Conservation (phyloP, 2,113 vertebrate genomes). For the Ailuropoda melanoleuca region DNA sequence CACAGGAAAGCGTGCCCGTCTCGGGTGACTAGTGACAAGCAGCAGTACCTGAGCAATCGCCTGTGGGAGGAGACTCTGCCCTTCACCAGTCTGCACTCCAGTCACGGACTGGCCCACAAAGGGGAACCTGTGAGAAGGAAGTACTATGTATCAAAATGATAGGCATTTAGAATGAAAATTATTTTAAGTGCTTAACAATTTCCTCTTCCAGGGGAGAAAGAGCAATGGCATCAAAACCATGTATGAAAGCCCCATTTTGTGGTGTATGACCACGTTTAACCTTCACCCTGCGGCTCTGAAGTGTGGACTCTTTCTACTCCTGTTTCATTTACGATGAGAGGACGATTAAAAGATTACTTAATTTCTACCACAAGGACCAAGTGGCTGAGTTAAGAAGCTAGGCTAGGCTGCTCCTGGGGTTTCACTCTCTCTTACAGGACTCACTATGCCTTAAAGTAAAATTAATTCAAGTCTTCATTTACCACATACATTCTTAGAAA, state of each 20-base stretch:
- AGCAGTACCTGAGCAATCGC: constrained; percentile 88
- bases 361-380: not conserved
- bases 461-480: not conserved
- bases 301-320: too few relatives aligned
- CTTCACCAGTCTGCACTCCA: constrained; percentile 81
- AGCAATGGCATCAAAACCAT: rapidly evolving
- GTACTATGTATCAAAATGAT: not conserved
- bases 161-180: not conserved
- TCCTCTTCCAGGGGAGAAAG: not conserved
- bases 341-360: rapidly evolving
- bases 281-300: not conserved
- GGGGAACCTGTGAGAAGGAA: constrained; percentile 87
- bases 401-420: too few relatives aligned
- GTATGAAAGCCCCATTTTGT: rapidly evolving
- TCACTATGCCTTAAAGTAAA: not conserved
- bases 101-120: constrained; percentile 87
- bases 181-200: rapidly evolving
- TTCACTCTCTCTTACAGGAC: rapidly evolving
- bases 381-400: rapidly evolving
- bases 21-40: not conserved
- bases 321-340: rapidly evolving
- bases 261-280: not conserved
- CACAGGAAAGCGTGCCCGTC: not conserved
- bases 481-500: not conserved
- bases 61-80: constrained; percentile 84